These are phyloP conservation scores for Liasis olivaceus DNA, from an alignment of 2,797 vertebrate species.

Conservation along the genomic window DNA sequence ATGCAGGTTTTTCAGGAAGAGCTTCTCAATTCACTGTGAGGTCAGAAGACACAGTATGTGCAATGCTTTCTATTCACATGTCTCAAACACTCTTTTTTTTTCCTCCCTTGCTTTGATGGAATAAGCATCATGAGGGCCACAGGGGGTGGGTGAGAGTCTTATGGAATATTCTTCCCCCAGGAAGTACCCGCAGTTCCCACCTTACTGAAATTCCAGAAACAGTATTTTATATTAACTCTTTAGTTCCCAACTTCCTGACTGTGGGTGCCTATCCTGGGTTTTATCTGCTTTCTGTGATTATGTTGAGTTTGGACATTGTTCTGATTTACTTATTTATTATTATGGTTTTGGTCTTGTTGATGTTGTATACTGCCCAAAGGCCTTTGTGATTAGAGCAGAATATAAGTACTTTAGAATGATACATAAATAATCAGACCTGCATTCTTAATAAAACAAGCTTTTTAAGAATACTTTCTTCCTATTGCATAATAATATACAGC, in stretches of 20 bases:
- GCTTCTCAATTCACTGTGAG: background rate
- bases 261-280: background rate
- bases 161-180: background rate
- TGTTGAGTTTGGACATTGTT: background rate
- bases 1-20: background rate
- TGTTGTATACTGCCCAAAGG: too few relatives aligned
- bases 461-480: constrained; percentile 45
- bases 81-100: background rate
- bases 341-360: background rate
- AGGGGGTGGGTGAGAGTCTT: background rate
- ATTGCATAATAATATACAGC: constrained; percentile 33
- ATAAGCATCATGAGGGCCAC: background rate
- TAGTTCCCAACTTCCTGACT: background rate
- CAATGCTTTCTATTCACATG: background rate
- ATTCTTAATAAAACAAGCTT: constrained; percentile 28
- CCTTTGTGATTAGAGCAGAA: background rate
- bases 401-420: background rate
- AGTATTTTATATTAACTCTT: background rate
- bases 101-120: background rate
- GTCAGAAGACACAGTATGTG: background rate
- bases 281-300: background rate
- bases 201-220: background rate
- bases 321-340: background rate
- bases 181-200: background rate
- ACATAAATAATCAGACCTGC: background rate